Conservation (phyloP, 2,797 vertebrate species). For the Onychomys arenicola region DNA sequence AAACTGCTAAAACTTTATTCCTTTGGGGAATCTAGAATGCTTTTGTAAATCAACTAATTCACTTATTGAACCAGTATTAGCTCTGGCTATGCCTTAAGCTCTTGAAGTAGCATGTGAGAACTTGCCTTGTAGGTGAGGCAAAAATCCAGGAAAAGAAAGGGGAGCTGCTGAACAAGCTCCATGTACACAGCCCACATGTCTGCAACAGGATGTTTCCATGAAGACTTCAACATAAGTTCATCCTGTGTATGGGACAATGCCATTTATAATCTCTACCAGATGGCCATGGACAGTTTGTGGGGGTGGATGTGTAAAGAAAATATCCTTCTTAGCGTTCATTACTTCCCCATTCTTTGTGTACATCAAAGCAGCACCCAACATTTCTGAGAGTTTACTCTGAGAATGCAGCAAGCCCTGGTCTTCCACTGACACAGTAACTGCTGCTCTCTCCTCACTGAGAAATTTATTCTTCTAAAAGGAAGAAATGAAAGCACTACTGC, state of each 20-base stretch:
- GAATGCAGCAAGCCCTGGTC: background rate
- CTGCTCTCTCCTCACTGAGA: background rate
- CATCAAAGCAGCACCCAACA: background rate
- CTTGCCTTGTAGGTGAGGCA: background rate
- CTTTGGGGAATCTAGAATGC: background rate
- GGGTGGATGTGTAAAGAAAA: slow-evolving; percentile 52
- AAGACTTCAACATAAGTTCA: background rate
- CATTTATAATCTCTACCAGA: background rate
- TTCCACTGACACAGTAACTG: background rate
- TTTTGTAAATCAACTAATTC: background rate
- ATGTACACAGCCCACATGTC: background rate
- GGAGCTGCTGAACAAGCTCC: background rate
- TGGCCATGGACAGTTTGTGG: background rate
- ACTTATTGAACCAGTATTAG: background rate
- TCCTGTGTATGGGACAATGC: background rate
- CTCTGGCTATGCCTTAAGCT: accelerated
- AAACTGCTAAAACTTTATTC: background rate
- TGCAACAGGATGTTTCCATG: background rate
- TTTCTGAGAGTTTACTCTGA: background rate
- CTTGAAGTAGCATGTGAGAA: too few species aligned
- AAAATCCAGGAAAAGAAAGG: background rate
- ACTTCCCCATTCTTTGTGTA: accelerated
- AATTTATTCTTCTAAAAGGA: background rate
- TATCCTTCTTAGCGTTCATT: background rate
- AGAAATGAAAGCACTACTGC: slow-evolving; percentile 27